These are phyloP conservation scores for Liparis tanakae DNA, from an alignment of 2,797 vertebrate species.

Conservation along the genomic window DNA sequence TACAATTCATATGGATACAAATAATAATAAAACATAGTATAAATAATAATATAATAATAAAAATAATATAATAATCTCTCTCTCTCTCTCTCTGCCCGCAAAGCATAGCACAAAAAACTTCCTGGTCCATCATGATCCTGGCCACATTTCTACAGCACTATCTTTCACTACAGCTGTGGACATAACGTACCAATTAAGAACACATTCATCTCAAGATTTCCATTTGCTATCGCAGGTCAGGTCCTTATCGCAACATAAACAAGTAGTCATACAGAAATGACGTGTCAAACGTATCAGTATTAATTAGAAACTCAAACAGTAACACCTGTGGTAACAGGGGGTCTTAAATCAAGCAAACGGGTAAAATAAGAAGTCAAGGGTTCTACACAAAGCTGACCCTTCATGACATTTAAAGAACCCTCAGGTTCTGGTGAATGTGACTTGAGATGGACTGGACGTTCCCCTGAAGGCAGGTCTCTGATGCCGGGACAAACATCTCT, in stretches of 20 bases:
- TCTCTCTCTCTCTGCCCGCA: neutral
- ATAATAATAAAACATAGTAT: no score
- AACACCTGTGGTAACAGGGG: neutral
- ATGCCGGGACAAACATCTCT: neutral
- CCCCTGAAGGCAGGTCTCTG: neutral
- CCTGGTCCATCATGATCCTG: neutral
- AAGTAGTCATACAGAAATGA: neutral
- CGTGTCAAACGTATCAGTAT: neutral
- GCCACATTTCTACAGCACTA: neutral
- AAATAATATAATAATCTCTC: neutral
- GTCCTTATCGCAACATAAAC: slow-evolving; percentile 1
- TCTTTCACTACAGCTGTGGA: neutral
- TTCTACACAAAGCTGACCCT: neutral
- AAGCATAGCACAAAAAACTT: neutral
- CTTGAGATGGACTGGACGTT: neutral
- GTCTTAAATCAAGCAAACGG: neutral
- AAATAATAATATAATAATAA: no score
- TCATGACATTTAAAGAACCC: neutral
- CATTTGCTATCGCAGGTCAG: neutral
- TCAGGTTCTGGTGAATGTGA: neutral
- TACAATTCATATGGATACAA: no score
- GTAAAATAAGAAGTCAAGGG: neutral
- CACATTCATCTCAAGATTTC: neutral
- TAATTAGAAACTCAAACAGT: neutral
- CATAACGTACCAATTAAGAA: slow-evolving; percentile 6